Evolutionary conservation across 2,797 vertebrate species (phyloP), one percentile per base, ranked within the genome.

Genomic region (Hippoglossus hippoglossus): DNA sequence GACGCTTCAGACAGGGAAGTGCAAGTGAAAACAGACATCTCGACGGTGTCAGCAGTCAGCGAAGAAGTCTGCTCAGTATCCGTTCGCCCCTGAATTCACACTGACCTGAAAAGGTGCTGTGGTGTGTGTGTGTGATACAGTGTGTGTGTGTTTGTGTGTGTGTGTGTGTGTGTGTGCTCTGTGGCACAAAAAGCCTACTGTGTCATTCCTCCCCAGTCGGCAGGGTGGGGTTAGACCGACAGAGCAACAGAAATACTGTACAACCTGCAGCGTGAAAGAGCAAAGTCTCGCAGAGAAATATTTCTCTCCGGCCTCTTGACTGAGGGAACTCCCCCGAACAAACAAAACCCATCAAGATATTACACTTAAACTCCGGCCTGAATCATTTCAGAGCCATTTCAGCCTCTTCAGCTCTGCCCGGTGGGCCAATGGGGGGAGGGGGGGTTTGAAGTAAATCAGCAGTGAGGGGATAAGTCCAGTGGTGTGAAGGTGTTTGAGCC

Each of bases 401-500:
- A 75, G 64, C 34, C n/a, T 60, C 12, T 69, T 39, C 36, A 39
- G 4, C 3, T 39, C 16, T 46, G 70, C 75, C 80, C 54, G 5
- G 65, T 16, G 51, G 75, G 63, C n/a, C 67, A 58, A 4, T 60
- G 79, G 79, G 10, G 5, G 10, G 39, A 2, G 36, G 10, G 11
- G 11, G 3, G 39, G 39, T 84, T 81, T 79, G 63, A 72, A 73
- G 83, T 76, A 71, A 73, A 87, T 81, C 83, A 76, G 79, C 82
- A 76, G 47, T 77, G 60, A 73, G 67, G 75, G 69, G 66, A 70
- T 49, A 63, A 79, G 73, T 66, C 39, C 64, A 3, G 31, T 46
- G 62, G 75, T 79, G 68, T 79, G 85, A 79, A 90, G 88, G 83
- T 86, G 83, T 72, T 67, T 79, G 84, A 83, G 78, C 77, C 25